Percentiles rank a stretch among this genome's conserved stretches.
Evolutionary conservation across 2,113 vertebrate genomes (phyloP).

Genomic region (Mus spicilegus): DNA sequence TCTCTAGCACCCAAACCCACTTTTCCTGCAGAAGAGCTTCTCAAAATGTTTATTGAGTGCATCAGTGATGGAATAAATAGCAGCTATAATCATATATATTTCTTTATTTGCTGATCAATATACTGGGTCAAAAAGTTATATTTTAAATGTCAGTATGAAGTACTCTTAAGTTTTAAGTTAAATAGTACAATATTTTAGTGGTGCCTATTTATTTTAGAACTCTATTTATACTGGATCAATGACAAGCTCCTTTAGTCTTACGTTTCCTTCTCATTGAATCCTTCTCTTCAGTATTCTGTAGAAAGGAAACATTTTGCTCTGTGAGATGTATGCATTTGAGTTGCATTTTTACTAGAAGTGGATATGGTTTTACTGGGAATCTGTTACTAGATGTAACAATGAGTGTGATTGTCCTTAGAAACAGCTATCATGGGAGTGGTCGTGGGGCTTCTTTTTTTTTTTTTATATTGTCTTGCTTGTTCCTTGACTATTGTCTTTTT

Average conservation of each 20-base stretch:
- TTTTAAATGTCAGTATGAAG: not conserved
- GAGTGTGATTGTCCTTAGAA: not conserved
- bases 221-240: not conserved
- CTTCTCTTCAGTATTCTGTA: not conserved
- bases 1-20: not conserved
- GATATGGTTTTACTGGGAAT: not conserved
- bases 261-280: not conserved
- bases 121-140: not conserved
- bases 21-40: not conserved
- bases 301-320: not conserved
- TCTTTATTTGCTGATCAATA: not conserved
- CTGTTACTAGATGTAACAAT: not conserved
- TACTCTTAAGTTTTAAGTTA: not conserved
- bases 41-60: not conserved
- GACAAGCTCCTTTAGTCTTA: not conserved
- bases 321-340: not conserved
- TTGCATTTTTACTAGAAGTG: not conserved
- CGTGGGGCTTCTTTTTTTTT: too few relatives aligned
- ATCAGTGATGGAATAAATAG: not conserved
- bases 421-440: too few relatives aligned
- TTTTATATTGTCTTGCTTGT: too few relatives aligned
- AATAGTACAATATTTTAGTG: not conserved
- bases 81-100: not conserved
- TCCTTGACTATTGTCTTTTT: too few relatives aligned
- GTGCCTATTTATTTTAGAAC: not conserved